These are phyloP conservation scores for Ochotona curzoniae DNA, from an alignment of 2,113 vertebrate genomes.

Conservation along the genomic window DNA sequence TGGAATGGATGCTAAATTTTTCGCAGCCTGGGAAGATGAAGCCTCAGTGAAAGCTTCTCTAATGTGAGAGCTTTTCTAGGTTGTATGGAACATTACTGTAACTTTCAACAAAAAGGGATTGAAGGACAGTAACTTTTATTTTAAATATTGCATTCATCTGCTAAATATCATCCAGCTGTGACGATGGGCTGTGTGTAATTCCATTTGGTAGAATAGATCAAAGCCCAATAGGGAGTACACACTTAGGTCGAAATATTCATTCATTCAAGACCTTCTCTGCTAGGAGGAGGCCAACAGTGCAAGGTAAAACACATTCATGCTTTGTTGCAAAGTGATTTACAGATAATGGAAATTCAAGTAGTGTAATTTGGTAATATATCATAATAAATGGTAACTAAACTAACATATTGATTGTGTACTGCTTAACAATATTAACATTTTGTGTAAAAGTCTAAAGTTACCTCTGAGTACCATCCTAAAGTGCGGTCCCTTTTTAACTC, in stretches of 20 bases:
- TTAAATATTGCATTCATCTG: background rate
- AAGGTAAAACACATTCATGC: background rate
- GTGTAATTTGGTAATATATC: background rate
- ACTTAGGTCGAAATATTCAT: background rate
- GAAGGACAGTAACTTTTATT: background rate
- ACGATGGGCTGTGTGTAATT: background rate
- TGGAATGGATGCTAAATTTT: slow-evolving; percentile 58
- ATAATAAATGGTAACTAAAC: background rate
- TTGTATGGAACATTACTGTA: background rate
- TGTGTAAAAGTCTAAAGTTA: background rate
- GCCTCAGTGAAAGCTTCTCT: slow-evolving; percentile 16
- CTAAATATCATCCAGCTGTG: background rate
- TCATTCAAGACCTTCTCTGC: background rate
- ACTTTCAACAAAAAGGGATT: background rate
- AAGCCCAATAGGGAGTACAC: background rate
- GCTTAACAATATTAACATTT: background rate
- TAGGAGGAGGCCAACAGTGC: background rate
- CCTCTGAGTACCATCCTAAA: background rate
- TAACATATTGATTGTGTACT: background rate
- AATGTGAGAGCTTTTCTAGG: slow-evolving; percentile 3
- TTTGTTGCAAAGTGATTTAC: background rate
- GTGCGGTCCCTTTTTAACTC: background rate
- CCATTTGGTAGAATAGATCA: background rate
- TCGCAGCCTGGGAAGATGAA: slow-evolving; percentile 19
- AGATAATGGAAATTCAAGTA: background rate